Base-by-base conservation (phyloP, 1,140 invertebrate genomes). In the Teleopsis dalmanni region DNA sequence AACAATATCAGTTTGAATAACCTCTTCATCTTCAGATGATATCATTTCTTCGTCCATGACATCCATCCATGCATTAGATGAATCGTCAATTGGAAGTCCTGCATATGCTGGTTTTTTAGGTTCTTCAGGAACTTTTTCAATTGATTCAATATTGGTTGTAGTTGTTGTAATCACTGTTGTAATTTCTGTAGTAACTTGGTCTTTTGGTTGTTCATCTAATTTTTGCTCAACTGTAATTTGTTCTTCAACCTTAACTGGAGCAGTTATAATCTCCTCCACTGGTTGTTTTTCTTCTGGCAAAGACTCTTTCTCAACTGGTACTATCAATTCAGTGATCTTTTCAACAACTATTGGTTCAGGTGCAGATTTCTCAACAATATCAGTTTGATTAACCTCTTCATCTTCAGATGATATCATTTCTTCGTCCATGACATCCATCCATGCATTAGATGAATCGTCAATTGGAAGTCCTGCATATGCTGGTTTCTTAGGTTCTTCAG, bases 341-440 rank as follows among this genome's bases (percentile, higher is more conserved):
- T 27, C 9, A 3, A 25, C 4, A 9, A 2, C 16, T 16, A 25
- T 9, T 21, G 19, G n/a, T 45, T 11, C 27, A 45, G 14, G 16
- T 34, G 3, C 16, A 1, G 6, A 7, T 22, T 38, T 22, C 8
- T 8, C 22, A 26, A n/a, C n/a, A n/a, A n/a, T n/a, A n/a, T n/a
- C n/a, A n/a, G n/a, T n/a, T n/a, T n/a, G n/a, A 29, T 19, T 25
- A 5, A 11, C 29, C 7, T 56, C 53, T 57, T 72, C 67, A 22
- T 74, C 72, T 45, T 73, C 70, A 13, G 69, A 65, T 46, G 75
- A 70, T 14, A 60, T 58, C 48, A 78, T 73, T 44, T 73, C 69
- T 55, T 76, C 72, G 54, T 78, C 75, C 23, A 78, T 51, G 40
- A 76, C 68, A 60, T 72, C 64, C 65, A 79, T 73, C 71, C 74